Conservation (phyloP, 1,140 invertebrate species). For the Phocides pigmalion region DNA sequence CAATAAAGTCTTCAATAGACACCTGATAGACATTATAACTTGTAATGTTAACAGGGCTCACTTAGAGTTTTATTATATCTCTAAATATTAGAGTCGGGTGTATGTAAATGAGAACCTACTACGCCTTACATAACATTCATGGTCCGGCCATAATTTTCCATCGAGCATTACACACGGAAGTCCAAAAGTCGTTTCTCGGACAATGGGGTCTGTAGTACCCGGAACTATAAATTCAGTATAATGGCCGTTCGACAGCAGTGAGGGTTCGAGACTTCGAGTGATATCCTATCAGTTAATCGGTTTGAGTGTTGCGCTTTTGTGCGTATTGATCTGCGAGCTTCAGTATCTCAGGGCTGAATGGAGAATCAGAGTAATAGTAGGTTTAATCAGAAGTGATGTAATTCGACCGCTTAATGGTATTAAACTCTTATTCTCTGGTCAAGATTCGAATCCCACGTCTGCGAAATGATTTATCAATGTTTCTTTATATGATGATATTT, state of each 20-base stretch:
- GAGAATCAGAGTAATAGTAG: too few species aligned
- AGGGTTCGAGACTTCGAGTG: constrained; percentile 28
- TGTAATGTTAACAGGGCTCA: too few species aligned
- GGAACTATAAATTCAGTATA: constrained; percentile 29
- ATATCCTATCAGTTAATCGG: constrained; percentile 32
- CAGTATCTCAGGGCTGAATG: neutral
- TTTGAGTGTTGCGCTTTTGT: constrained; percentile 29
- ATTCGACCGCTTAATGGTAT: too few species aligned
- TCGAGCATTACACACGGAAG: constrained; percentile 23
- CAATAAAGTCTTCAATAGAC: too few species aligned
- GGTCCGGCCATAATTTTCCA: constrained; percentile 23
- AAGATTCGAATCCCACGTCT: too few species aligned
- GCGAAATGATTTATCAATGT: too few species aligned
- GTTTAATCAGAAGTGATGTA: too few species aligned
- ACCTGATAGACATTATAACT: too few species aligned
- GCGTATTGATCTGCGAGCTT: constrained; percentile 10
- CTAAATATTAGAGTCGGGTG: too few species aligned
- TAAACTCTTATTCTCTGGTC: too few species aligned
- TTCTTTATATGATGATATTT: too few species aligned
- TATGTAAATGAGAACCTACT: neutral
- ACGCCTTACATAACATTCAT: constrained; percentile 7
- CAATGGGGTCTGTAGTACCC: constrained; percentile 34
- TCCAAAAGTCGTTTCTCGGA: constrained; percentile 36
- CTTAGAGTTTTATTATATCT: too few species aligned
- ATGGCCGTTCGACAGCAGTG: constrained; percentile 29